Base-by-base conservation (phyloP, 2,113 vertebrate species). In the Cyrtonyx montezumae region DNA sequence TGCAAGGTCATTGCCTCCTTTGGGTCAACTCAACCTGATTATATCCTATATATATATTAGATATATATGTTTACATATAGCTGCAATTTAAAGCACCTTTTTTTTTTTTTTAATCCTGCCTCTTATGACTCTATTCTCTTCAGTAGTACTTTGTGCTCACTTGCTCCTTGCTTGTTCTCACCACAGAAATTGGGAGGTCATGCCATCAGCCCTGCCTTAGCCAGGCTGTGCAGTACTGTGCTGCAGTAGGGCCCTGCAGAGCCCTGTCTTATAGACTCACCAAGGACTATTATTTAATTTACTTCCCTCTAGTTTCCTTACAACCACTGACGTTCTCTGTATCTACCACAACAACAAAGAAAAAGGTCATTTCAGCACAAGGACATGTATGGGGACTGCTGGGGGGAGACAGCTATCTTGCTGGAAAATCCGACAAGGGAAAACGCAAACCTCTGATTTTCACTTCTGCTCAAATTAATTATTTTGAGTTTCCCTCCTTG, bases 91-190 rank as follows among this genome's bases (percentile, higher is more conserved):
- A 92, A 90, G 28, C 45, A 63, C 25, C 40, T 81, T 87, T 59
- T n/a, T 32, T 32, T 55, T 56, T 58, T 16, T 16, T 16, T 48
- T 76, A 83, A 82, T 46, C 16, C 12, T 36, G 14, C 83, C 19
- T 40, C 26, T 46, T 19, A 42, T 2, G 11, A 15, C 34, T 67
- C 40, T 67, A 22, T 55, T 23, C 59, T 74, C 56, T 32, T 42
- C 1, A 2, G 62, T 3, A 1, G 37, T 0, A 3, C 8, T 63
- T 46, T 1, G 3, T 37, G 51, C 20, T 23, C 28, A 16, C 1
- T 0, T 15, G 59, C 3, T 1, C 18, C 17, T n/a, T 19, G 32
- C 34, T 25, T 32, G 9, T 62, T 48, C 69, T 25, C 21, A 56
- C 19, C 55, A 32, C 55, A 58, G 55, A 58, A 58, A 58, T n/a